Conservation (phyloP, 2,113 vertebrate genomes). For the Dicaeum eximium region DNA sequence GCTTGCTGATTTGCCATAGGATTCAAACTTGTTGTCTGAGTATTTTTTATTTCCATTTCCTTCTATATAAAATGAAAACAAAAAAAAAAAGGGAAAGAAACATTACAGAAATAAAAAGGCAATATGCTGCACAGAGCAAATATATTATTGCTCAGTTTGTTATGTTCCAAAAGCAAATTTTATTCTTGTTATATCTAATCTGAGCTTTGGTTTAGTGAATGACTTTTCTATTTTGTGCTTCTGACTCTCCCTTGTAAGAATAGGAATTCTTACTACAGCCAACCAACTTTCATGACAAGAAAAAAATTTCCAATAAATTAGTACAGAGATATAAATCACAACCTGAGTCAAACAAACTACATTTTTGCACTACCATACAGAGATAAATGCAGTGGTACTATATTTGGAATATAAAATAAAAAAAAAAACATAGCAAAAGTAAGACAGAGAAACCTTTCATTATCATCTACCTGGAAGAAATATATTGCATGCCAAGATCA, state of each 20-base stretch:
- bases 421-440: neutral
- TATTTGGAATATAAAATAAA: neutral
- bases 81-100: neutral
- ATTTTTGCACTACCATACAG: neutral
- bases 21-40: neutral
- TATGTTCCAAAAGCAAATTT: neutral
- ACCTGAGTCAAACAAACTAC: neutral
- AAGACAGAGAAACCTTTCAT: neutral
- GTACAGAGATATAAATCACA: neutral
- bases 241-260: neutral
- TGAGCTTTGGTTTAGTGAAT: neutral
- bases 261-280: neutral
- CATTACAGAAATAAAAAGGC: neutral
- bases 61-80: neutral
- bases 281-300: neutral
- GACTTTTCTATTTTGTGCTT: constrained; percentile 1
- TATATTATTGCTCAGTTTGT: neutral
- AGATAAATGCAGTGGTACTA: neutral
- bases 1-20: neutral
- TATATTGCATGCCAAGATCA: neutral
- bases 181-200: neutral
- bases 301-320: neutral
- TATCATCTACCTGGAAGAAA: neutral
- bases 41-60: neutral
- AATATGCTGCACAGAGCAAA: neutral